These are phyloP conservation scores for Microtus richardsoni DNA, from an alignment of 2,113 vertebrate genomes.

Conservation along the genomic window DNA sequence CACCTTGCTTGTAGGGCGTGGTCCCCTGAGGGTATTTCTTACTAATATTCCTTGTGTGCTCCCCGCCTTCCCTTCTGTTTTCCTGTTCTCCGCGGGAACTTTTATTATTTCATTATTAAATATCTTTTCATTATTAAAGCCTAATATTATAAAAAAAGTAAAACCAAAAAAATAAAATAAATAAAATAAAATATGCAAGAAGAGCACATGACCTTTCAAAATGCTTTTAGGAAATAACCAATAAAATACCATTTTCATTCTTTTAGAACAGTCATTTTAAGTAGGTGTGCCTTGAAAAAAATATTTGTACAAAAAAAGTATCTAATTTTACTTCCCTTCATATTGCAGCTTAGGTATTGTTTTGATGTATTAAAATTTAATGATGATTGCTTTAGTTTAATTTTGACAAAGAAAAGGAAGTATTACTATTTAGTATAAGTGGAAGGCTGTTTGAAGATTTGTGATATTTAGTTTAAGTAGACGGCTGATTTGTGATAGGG, in stretches of 20 bases:
- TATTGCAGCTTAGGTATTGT: neutral
- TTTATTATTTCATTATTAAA: too few species aligned
- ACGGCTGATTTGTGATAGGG: neutral
- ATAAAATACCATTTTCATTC: neutral
- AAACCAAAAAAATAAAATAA: too few species aligned
- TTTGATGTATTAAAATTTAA: neutral
- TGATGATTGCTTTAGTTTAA: neutral
- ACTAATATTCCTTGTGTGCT: too few species aligned
- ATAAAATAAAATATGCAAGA: neutral
- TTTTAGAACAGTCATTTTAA: neutral
- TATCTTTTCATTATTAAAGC: too few species aligned
- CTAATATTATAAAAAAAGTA: too few species aligned
- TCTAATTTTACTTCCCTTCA: neutral
- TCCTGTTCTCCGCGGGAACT: too few species aligned
- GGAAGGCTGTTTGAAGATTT: neutral
- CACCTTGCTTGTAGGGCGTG: too few species aligned
- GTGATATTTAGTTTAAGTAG: neutral
- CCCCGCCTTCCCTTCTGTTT: too few species aligned
- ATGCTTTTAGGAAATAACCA: neutral
- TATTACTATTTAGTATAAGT: neutral
- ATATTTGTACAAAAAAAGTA: neutral
- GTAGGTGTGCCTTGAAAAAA: neutral
- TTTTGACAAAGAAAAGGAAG: neutral
- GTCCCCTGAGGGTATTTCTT: too few species aligned
- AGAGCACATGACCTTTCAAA: neutral